Conservation (phyloP, 2,888 invertebrate genomes). For the Electrophaes corylata region DNA sequence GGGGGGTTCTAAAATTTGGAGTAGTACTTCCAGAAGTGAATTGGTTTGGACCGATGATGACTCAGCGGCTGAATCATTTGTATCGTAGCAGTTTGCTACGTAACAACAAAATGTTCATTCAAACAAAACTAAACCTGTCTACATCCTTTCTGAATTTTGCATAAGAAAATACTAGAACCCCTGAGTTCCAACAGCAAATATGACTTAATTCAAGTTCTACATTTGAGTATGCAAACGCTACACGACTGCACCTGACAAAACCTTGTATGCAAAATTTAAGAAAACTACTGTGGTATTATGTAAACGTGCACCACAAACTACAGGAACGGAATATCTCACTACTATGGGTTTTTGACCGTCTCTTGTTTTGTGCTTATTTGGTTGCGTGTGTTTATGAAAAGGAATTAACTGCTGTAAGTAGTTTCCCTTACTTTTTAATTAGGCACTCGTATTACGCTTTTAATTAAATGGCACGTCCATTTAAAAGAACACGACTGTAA, state of each 20-base stretch:
- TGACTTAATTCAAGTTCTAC: slow-evolving; percentile 20
- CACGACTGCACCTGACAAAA: slow-evolving; percentile 30
- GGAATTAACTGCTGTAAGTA: not conserved
- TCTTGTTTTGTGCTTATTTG: not conserved
- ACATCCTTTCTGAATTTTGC: slow-evolving; percentile 9
- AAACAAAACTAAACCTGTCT: not conserved
- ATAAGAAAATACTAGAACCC: slow-evolving; percentile 11
- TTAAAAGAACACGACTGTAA: not conserved
- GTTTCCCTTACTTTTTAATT: too few species aligned
- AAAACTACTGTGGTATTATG: slow-evolving; percentile 35
- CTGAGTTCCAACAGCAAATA: slow-evolving; percentile 17
- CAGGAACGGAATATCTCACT: slow-evolving; percentile 10
- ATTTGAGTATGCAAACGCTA: slow-evolving; percentile 27
- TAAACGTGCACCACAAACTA: slow-evolving; percentile 28
- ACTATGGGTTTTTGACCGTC: not conserved
- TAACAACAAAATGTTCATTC: not conserved
- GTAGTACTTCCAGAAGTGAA: too few species aligned
- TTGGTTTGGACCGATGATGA: too few species aligned
- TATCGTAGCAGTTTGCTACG: not conserved
- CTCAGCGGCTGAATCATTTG: too few species aligned
- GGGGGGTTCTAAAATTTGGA: too few species aligned
- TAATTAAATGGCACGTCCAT: not conserved
- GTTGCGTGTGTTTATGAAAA: too few species aligned
- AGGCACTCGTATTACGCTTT: not conserved
- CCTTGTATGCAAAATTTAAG: slow-evolving; percentile 35